Conservation (phyloP, 2,888 invertebrate species). For the Thera obeliscata region DNA sequence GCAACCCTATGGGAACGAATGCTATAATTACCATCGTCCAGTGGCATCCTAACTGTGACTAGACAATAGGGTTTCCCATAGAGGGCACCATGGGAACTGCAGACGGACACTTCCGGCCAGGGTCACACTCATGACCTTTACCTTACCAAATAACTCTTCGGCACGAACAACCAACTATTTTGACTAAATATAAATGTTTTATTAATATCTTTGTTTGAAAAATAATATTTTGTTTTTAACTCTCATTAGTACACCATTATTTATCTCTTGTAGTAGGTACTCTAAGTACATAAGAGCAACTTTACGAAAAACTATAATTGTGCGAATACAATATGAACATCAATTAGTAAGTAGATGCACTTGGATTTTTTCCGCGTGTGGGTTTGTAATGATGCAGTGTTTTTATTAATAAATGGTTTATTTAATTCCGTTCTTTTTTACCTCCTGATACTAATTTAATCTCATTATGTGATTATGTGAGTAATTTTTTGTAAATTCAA, state of each 20-base stretch:
- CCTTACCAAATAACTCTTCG: background rate
- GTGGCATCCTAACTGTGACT: slow-evolving; percentile 32
- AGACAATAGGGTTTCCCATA: slow-evolving; percentile 43
- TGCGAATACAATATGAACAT: slow-evolving; percentile 7
- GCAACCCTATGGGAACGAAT: slow-evolving; percentile 24
- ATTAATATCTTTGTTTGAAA: background rate
- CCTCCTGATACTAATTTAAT: too few species aligned
- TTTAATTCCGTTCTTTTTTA: too few species aligned
- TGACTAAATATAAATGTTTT: background rate
- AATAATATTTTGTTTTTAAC: background rate
- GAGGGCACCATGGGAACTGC: slow-evolving; percentile 24
- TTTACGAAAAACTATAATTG: slow-evolving; percentile 8
- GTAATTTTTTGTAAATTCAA: too few species aligned
- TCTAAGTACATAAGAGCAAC: too few species aligned
- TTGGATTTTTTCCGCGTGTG: slow-evolving; percentile 3
- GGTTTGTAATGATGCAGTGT: slow-evolving; percentile 4
- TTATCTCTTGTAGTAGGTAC: background rate
- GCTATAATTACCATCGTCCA: slow-evolving; percentile 28
- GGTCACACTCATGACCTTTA: slow-evolving; percentile 40
- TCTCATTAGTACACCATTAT: background rate
- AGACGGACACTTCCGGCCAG: slow-evolving; percentile 37
- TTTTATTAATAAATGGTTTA: background rate
- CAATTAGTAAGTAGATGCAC: background rate
- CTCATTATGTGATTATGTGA: too few species aligned
- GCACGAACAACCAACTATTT: too few species aligned